Base-by-base conservation (phyloP, 2,797 vertebrate genomes). In the Cossypha dichroa region DNA sequence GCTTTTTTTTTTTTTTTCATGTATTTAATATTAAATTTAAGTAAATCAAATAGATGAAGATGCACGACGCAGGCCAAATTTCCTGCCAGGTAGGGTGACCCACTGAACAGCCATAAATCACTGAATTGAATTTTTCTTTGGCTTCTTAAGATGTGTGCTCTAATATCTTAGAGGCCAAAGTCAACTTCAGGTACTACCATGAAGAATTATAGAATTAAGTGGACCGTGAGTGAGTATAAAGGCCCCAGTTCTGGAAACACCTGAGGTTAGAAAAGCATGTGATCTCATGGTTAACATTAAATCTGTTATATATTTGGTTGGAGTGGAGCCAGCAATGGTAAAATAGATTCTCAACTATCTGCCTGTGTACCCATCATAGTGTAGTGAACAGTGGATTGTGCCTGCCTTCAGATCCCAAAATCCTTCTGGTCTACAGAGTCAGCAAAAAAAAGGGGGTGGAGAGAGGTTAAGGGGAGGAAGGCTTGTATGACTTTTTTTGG, bases 21-120 rank as follows among this genome's bases (percentile, higher is more conserved):
- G 23, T 49, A 74, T 85, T 75, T 77, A 60, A 58, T 91, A 90
- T 92, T 66, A 78, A 77, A 82, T 86, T n/a, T 49, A 90, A 84
- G 70, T 88, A 92, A 91, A 88, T 91, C 51, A 87, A 90, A 82
- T 88, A 74, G 74, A 80, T 77, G 64, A 91, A 92, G 95, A 94
- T 83, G 38, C 79, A 68, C 46, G 2, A 0, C 10, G 4, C 0
- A 0, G 60, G 36, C 56, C 75, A 72, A 29, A 64, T 92, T 89
- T 93, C 78, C 86, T 85, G 41, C 58, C 91, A 67, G 52, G n/a
- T 82, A n/a, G n/a, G 29, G 56, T 89, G 83, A 77, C 72, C 60
- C 54, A 58, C 64, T 41, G 51, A 80, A 40, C 33, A 82, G 12
- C 55, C 36, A 10, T 78, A 93, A 94, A 93, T 93, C 85, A 16